Conservation (phyloP, 2,797 vertebrate species). For the Channa striata region DNA sequence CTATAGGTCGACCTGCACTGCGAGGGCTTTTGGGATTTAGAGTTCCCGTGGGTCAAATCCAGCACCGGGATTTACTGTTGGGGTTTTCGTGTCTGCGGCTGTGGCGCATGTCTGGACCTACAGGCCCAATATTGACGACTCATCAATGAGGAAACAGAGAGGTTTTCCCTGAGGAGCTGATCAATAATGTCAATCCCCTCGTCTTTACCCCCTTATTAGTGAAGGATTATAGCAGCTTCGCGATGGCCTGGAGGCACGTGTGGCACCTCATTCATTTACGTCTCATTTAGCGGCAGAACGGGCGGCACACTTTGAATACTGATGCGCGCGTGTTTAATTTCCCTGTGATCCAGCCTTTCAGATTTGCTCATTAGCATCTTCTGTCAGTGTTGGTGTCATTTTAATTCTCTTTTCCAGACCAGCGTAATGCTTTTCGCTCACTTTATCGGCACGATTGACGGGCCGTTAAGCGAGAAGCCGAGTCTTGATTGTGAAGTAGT, state of each 20-base stretch:
- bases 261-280: conserved; percentile 34
- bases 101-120: conserved; percentile 30
- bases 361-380: too few species aligned
- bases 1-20: conserved; percentile 61
- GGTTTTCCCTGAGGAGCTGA: conserved; percentile 52
- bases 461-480: background rate
- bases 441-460: background rate
- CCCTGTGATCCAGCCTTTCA: too few species aligned
- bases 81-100: conserved; percentile 2
- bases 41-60: conserved; percentile 48
- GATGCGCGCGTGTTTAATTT: background rate
- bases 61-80: conserved; percentile 40
- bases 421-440: background rate
- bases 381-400: too few species aligned
- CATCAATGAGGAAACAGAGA: conserved; percentile 46
- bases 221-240: conserved; percentile 55
- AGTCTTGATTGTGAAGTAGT: conserved; percentile 1
- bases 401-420: background rate
- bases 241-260: conserved; percentile 11
- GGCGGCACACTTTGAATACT: conserved; percentile 18
- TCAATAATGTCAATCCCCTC: conserved; percentile 57
- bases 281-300: conserved; percentile 43
- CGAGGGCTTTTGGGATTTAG: conserved; percentile 66
- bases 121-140: conserved; percentile 51
- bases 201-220: conserved; percentile 70